These are phyloP conservation scores for Prorops nasuta DNA, from an alignment of 1,140 invertebrate species.

Conservation along the genomic window DNA sequence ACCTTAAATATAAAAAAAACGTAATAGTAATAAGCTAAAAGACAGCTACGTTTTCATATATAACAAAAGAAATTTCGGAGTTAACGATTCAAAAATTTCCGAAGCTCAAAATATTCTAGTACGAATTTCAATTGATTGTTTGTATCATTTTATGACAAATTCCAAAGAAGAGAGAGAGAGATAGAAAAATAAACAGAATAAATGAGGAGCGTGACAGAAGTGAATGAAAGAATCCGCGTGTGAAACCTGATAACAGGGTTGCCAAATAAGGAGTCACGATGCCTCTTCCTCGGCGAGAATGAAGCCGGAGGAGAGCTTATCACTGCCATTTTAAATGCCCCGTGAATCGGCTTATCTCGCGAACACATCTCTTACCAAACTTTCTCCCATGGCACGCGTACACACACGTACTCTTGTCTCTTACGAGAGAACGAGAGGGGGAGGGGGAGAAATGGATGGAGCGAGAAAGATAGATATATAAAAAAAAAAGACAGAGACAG, in stretches of 20 bases:
- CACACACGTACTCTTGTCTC: conserved; percentile 11
- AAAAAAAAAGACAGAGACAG: no score
- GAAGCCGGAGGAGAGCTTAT: conserved; percentile 36
- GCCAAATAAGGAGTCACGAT: conserved; percentile 53
- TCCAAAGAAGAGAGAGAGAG: background rate
- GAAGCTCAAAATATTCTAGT: no score
- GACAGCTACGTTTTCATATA: no score
- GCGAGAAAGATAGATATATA: background rate
- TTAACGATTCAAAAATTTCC: no score
- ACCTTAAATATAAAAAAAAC: no score
- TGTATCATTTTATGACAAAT: no score
- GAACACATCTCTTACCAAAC: conserved; percentile 56
- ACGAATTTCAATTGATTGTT: no score
- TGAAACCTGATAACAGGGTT: conserved; percentile 57
- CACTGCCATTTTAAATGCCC: conserved; percentile 53
- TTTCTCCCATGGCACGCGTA: conserved; percentile 49
- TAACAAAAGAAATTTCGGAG: no score
- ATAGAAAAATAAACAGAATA: background rate
- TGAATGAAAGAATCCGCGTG: conserved; percentile 36
- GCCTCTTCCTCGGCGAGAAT: conserved; percentile 19
- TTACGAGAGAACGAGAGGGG: conserved; percentile 3
- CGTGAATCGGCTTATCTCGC: conserved; percentile 50
- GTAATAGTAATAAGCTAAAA: no score
- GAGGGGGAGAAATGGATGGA: conserved; percentile 9
- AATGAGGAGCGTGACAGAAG: background rate